Evolutionary conservation across 2,888 invertebrate genomes (phyloP), one percentile per base, ranked within the genome.

Genomic region (Xestia ashworthii): DNA sequence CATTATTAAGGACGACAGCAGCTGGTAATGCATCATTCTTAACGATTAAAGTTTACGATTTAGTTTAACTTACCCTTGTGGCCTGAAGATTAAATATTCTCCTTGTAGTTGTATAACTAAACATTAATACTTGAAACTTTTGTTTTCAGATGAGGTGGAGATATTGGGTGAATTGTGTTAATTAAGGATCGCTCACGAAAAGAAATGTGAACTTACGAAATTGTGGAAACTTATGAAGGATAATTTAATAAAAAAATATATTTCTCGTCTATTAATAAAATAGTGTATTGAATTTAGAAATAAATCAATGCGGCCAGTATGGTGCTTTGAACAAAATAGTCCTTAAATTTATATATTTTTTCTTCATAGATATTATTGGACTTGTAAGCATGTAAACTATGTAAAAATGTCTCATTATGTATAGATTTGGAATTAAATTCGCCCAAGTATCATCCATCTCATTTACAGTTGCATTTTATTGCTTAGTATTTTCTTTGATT

Each of bases 121-220:
- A 41, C 67, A 73, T 60, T 71, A 78, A 82, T 71, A 1, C 3
- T 22, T 58, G 14, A 48, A 32, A 66, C 48, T 85, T 84, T 86
- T 78, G 19, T 71, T 94, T 94, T 80, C 95, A 96, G 96, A 92
- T 93, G 94, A 94, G 93, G 92, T 95, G 94, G 95, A 93, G 91
- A 92, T 92, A 92, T 93, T 95, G 93, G 95, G 94, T 91, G 88
- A 90, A 89, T 86, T 89, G 89, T 90, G 89, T 91, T 86, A 87
- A 85, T 80, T 85, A 87, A 74, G 81, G 73, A 82, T 84, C 87
- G 89, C 88, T 89, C 83, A 87, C 80, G 89, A 84, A 88, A 76
- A 84, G 72, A 91, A 88, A 89, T 89, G 84, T 89, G 82, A 89
- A 88, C 77, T 82, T 77, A 91, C 89, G 89, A 90, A 90, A 92